Evolutionary conservation across 64 coral and sea anemone species (phyloP).

Genomic region (Montipora efflorescens): DNA sequence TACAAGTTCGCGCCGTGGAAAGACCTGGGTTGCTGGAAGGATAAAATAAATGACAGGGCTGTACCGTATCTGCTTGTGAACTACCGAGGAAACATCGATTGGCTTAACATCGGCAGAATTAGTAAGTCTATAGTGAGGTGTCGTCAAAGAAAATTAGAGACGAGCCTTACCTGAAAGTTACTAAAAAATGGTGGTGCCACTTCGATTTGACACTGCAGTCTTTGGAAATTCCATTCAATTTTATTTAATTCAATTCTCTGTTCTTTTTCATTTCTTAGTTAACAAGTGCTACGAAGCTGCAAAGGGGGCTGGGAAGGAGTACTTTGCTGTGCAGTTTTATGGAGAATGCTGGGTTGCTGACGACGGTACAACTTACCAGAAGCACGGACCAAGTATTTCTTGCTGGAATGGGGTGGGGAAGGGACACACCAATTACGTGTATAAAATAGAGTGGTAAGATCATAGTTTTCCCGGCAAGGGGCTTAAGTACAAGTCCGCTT

Average conservation of each 20-base stretch:
- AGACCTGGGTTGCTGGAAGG: conserved; percentile 76
- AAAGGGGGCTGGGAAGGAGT: conserved; percentile 64
- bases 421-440: conserved; percentile 77
- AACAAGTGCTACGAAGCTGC: conserved; percentile 77
- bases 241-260: too few species aligned
- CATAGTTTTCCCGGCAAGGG: not conserved
- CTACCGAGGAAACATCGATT: conserved; percentile 74
- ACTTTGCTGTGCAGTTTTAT: conserved; percentile 92
- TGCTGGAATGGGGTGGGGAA: conserved; percentile 89
- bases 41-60: conserved; percentile 57
- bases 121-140: conserved; percentile 28
- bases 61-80: conserved; percentile 69
- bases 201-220: not conserved
- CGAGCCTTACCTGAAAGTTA: too few species aligned
- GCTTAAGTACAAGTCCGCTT: too few species aligned
- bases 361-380: conserved; percentile 27
- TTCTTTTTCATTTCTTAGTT: conserved; percentile 48
- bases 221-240: not conserved
- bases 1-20: conserved; percentile 78
- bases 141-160: too few species aligned
- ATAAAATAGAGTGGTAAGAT: conserved; percentile 61
- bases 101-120: conserved; percentile 87
- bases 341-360: conserved; percentile 90
- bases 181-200: too few species aligned
- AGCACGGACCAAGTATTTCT: conserved; percentile 45